phyloP scores from a whole-genome alignment of 2,113 vertebrate species.

The Cebidichthys violaceus region DNA sequence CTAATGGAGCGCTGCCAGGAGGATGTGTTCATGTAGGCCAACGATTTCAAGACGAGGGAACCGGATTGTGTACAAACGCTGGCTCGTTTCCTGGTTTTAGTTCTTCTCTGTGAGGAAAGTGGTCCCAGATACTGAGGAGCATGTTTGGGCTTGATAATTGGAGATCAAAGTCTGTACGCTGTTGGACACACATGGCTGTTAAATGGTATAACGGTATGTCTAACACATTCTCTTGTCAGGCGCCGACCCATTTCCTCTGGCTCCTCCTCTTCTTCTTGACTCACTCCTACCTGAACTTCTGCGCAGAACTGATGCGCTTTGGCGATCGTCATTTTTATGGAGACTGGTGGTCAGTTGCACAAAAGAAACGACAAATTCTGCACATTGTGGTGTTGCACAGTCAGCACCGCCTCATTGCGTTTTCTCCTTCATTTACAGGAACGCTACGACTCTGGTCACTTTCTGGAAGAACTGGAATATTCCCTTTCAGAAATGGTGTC shows the following conservation, averaged over 20 bases:
- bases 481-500: slow-evolving; percentile 59
- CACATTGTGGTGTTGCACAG: neutral
- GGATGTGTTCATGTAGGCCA: too few relatives aligned
- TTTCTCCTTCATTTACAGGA: slow-evolving; percentile 54
- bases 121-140: neutral
- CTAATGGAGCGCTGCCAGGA: too few relatives aligned
- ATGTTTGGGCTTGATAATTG: neutral
- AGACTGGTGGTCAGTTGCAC: slow-evolving; percentile 57
- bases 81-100: too few relatives aligned
- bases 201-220: accelerated
- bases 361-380: neutral
- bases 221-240: slow-evolving; percentile 43
- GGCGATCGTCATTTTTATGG: slow-evolving; percentile 73
- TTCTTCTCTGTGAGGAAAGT: neutral
- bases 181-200: neutral
- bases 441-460: slow-evolving; percentile 49
- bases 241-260: slow-evolving; percentile 75
- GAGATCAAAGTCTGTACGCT: neutral
- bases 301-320: slow-evolving; percentile 72
- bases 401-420: neutral
- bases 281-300: slow-evolving; percentile 71
- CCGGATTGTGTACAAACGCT: too few relatives aligned
- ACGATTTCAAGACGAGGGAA: too few relatives aligned
- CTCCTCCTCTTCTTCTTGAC: slow-evolving; percentile 74
- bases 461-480: slow-evolving; percentile 65